Conservation (phyloP, 2,888 invertebrate genomes). For the Mactromeris polynyma region DNA sequence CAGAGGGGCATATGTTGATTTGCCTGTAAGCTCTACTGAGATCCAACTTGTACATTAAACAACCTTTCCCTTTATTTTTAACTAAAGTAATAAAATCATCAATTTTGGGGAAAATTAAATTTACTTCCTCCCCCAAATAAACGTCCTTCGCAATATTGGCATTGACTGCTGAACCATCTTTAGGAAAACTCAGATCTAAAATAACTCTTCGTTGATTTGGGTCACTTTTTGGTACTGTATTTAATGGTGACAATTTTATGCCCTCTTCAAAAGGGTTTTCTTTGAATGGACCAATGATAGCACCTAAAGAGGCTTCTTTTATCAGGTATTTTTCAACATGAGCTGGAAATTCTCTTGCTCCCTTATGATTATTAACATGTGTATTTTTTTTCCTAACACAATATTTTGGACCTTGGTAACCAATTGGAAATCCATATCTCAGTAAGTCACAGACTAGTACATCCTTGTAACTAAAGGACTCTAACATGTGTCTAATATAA, state of each 20-base stretch:
- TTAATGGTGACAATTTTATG: conserved; percentile 12
- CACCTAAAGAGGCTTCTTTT: background rate
- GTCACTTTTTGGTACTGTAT: conserved; percentile 21
- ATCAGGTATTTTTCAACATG: background rate
- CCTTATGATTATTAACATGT: background rate
- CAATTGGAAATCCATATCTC: background rate
- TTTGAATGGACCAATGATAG: conserved; percentile 19
- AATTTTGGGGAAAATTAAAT: conserved; percentile 8
- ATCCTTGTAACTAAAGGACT: background rate
- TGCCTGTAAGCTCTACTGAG: conserved; percentile 24
- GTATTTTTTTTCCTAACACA: too few relatives aligned
- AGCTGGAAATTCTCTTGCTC: background rate
- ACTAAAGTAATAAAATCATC: conserved; percentile 4
- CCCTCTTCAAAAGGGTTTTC: background rate
- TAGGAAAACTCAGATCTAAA: conserved; percentile 22
- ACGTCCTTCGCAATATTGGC: background rate
- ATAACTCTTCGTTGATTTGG: background rate
- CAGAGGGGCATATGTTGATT: conserved; percentile 13
- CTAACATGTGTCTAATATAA: background rate
- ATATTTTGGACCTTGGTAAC: too few relatives aligned
- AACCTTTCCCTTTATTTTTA: background rate
- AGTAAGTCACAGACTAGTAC: background rate
- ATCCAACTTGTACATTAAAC: conserved; percentile 16
- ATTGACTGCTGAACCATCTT: conserved; percentile 1
- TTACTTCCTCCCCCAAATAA: conserved; percentile 21